Evolutionary conservation across 1,140 invertebrate species (phyloP).

Genomic region (Bombus polaris): DNA sequence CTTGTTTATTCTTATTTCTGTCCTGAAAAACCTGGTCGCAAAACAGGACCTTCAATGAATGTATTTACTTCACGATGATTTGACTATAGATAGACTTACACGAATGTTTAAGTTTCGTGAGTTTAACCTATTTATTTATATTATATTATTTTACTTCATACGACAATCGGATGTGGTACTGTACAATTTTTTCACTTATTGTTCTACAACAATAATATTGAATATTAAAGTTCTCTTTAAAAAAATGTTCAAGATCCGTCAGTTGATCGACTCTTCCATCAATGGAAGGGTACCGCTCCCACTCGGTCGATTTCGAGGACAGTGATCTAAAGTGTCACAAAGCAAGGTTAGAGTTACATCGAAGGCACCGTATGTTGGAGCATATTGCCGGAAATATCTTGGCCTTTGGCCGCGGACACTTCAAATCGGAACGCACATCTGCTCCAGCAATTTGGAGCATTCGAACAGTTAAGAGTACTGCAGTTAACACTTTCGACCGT

Average conservation of each 20-base stretch:
- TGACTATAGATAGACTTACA: too few species aligned
- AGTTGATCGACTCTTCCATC: background rate
- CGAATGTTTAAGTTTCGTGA: too few species aligned
- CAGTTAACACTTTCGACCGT: constrained; percentile 12
- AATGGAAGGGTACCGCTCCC: background rate
- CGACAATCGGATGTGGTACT: too few species aligned
- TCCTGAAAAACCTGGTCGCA: too few species aligned
- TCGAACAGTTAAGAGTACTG: constrained; percentile 5
- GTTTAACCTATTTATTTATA: too few species aligned
- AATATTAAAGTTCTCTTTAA: too few species aligned
- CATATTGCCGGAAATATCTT: constrained; percentile 30
- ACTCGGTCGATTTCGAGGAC: background rate
- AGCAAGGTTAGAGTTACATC: background rate
- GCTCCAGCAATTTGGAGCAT: background rate
- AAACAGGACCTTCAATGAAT: too few species aligned
- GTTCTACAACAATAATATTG: too few species aligned
- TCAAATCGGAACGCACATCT: constrained; percentile 17
- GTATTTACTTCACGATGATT: too few species aligned
- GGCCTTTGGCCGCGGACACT: constrained; percentile 9
- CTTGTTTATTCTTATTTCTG: too few species aligned
- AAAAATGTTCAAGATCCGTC: background rate
- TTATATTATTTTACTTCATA: too few species aligned
- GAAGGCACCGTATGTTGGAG: constrained; percentile 3
- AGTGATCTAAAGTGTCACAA: background rate
- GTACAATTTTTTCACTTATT: too few species aligned